Percentiles rank a stretch among this genome's conserved stretches.
phyloP scores from a whole-genome alignment of 2,113 vertebrate genomes.

The Psammodynastes pulverulentus region DNA sequence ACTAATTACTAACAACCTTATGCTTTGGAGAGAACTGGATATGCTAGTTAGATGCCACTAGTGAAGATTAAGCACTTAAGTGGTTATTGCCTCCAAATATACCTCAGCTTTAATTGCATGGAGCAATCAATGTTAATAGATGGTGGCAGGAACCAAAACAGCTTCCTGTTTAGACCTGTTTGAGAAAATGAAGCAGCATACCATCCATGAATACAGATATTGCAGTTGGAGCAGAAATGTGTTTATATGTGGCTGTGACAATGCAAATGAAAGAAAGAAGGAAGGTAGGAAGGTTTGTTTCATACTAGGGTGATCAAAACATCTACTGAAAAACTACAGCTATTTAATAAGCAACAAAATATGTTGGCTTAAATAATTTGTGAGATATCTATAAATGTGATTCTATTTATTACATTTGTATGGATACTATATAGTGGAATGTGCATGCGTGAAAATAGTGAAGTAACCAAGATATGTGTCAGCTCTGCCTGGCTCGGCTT shows the following conservation, averaged over 20 bases:
- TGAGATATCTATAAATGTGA: neutral
- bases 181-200: neutral
- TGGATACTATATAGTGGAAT: neutral
- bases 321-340: neutral
- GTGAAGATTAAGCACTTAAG: neutral
- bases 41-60: conserved; percentile 4
- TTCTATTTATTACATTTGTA: neutral
- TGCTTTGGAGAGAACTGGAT: conserved; percentile 6
- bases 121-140: conserved; percentile 6
- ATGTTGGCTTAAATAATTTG: neutral
- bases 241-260: neutral
- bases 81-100: neutral
- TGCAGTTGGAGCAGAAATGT: neutral
- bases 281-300: neutral
- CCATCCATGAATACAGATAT: neutral
- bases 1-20: conserved; percentile 10
- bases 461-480: neutral
- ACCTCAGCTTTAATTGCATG: neutral
- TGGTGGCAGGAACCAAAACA: neutral
- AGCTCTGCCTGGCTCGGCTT: too few species aligned
- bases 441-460: neutral
- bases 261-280: too few species aligned
- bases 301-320: neutral
- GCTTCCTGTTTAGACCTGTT: neutral
- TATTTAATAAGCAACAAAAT: neutral